Evolutionary conservation across 2,113 vertebrate species (phyloP), one percentile per base, ranked within the genome.

Genomic region (Athene noctua): DNA sequence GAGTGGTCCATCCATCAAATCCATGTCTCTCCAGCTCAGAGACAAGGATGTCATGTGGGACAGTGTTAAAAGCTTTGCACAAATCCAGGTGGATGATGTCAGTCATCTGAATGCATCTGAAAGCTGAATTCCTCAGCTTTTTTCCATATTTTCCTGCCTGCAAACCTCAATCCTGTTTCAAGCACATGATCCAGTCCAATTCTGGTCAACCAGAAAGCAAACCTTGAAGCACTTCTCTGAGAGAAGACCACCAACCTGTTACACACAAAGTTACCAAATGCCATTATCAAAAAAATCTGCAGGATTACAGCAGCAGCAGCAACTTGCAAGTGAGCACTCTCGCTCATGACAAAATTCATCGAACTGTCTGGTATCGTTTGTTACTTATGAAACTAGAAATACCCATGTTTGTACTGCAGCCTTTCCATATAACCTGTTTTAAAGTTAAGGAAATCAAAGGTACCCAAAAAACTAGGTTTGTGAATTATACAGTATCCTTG

Each of bases 401-500:
- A 70, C 13, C 30, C 26, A 57, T 52, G 12, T 8, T 54, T 5
- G 11, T 59, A 57, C 44, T 74, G 46, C 40, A 63, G 27, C 77
- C 25, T 73, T 83, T 67, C 57, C 25, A 49, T 68, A 83, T 5
- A 58, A 77, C 8, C 14, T 63, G 52, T 49, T 30, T 66, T 46
- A 87, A 94, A 95, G 59, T 54, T 86, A 82, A 88, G 54, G 25
- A 94, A 88, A 88, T 46, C 44, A 84, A 63, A 79, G 49, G 29
- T n/a, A 78, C 46, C 27, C 25, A 68, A 68, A 88, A 87, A 79
- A 59, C 2, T 51, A 32, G 27, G 13, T 79, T 78, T 84, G 11
- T 86, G 23, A 93, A 91, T 92, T 90, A 75, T 27, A 66, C 13
- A 13, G 72, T 73, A 96, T 88, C 67, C 91, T 57, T 91, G 70